These are phyloP conservation scores for Oceanodroma leucorhoa DNA, from an alignment of 2,797 vertebrate species.

Conservation along the genomic window DNA sequence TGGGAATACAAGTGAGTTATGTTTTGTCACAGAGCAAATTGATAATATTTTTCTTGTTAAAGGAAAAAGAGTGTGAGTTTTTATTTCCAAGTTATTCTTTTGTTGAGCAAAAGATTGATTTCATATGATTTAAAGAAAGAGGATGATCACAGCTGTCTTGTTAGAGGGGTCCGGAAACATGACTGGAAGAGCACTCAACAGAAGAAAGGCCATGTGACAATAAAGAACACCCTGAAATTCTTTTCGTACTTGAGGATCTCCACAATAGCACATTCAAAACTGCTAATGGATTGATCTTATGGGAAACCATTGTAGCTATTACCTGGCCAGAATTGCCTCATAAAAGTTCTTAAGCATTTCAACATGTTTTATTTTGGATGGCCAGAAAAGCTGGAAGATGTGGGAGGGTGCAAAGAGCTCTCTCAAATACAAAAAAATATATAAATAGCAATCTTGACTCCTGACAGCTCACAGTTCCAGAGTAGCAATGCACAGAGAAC, in stretches of 20 bases:
- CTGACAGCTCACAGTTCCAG: not conserved
- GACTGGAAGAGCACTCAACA: not conserved
- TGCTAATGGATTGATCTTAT: not conserved
- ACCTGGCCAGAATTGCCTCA: not conserved
- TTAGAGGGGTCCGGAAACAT: not conserved
- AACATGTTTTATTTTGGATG: not conserved
- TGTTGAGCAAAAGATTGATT: not conserved
- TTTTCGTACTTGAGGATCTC: not conserved
- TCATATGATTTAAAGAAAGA: not conserved
- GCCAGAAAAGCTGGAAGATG: not conserved
- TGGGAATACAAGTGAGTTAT: not conserved
- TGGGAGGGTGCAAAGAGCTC: not conserved
- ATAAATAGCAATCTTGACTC: not conserved
- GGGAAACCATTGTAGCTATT: not conserved
- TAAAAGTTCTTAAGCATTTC: not conserved
- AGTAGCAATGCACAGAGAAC: not conserved
- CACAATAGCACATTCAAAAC: not conserved
- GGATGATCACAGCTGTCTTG: not conserved
- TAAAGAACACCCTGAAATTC: not conserved
- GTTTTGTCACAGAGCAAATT: not conserved
- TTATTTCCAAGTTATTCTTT: not conserved
- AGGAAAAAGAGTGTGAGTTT: not conserved
- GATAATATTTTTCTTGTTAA: not conserved
- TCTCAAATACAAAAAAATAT: not conserved
- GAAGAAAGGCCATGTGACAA: not conserved